Evolutionary conservation across 2,888 invertebrate species (phyloP).

Genomic region (Ceraclea dissimilis): DNA sequence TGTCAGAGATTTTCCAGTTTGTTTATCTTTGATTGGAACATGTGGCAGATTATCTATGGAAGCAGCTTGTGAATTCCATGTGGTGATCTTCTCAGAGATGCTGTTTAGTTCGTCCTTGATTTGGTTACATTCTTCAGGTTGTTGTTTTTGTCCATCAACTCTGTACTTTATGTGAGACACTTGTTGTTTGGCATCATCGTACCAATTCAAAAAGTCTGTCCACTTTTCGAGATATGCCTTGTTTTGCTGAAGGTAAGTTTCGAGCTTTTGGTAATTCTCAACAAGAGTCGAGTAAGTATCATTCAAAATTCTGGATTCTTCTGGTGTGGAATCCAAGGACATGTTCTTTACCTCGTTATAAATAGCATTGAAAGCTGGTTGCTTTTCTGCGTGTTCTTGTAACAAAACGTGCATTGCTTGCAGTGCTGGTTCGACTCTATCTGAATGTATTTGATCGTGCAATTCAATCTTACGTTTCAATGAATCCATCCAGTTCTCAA

Average conservation of each 20-base stretch:
- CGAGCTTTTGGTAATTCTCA: conserved; percentile 68
- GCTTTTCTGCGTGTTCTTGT: conserved; percentile 80
- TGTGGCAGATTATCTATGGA: conserved; percentile 60
- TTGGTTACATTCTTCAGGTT: conserved; percentile 60
- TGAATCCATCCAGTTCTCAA: conserved; percentile 73
- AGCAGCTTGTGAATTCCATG: conserved; percentile 64
- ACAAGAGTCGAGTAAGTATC: conserved; percentile 70
- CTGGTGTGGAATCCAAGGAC: conserved; percentile 59
- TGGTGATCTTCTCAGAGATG: conserved; percentile 57
- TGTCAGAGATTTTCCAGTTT: conserved; percentile 62
- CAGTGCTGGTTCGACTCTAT: conserved; percentile 71
- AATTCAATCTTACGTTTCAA: conserved; percentile 64
- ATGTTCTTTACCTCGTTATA: conserved; percentile 78
- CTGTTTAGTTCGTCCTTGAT: conserved; percentile 63
- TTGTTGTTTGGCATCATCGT: conserved; percentile 70
- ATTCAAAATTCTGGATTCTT: conserved; percentile 65
- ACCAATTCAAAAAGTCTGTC: conserved; percentile 76
- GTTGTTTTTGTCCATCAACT: conserved; percentile 65
- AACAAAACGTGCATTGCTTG: conserved; percentile 72
- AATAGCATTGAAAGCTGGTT: conserved; percentile 67
- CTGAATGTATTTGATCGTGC: conserved; percentile 73
- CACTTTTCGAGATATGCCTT: conserved; percentile 71
- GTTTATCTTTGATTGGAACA: conserved; percentile 62
- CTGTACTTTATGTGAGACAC: conserved; percentile 74
- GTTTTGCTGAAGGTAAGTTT: conserved; percentile 65